Conservation (phyloP, 2,113 vertebrate species). For the Alouatta palliata region DNA sequence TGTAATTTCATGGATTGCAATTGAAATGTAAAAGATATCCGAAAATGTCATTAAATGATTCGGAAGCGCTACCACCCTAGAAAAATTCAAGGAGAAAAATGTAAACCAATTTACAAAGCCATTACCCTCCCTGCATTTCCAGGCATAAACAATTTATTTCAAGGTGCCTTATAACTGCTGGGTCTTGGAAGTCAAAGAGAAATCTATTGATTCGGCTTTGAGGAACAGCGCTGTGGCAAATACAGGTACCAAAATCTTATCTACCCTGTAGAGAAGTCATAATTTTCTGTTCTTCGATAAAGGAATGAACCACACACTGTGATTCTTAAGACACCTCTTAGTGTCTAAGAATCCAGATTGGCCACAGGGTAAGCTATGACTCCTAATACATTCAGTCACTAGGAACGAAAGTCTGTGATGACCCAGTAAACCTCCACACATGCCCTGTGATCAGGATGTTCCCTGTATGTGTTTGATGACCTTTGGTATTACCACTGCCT, state of each 20-base stretch:
- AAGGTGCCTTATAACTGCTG: background rate
- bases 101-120: constrained; percentile 71
- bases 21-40: constrained; percentile 55
- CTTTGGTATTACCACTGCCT: constrained; percentile 25
- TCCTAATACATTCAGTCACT: background rate
- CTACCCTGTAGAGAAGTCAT: background rate
- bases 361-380: background rate
- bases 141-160: background rate
- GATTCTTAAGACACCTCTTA: background rate
- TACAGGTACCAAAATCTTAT: background rate
- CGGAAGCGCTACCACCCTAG: constrained; percentile 57
- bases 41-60: constrained; percentile 54
- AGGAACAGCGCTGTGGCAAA: background rate
- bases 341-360: background rate
- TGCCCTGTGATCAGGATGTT: background rate
- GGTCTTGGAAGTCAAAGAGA: constrained; percentile 3
- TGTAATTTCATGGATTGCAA: constrained; percentile 50
- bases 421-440: background rate
- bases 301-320: background rate
- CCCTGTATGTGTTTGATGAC: background rate
- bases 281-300: constrained; percentile 24
- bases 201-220: background rate
- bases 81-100: constrained; percentile 64
- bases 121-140: background rate
- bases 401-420: background rate